Percentiles rank a stretch among this genome's conserved stretches.
phyloP scores from a whole-genome alignment of 2,888 invertebrate species.

The Macaria liturata region DNA sequence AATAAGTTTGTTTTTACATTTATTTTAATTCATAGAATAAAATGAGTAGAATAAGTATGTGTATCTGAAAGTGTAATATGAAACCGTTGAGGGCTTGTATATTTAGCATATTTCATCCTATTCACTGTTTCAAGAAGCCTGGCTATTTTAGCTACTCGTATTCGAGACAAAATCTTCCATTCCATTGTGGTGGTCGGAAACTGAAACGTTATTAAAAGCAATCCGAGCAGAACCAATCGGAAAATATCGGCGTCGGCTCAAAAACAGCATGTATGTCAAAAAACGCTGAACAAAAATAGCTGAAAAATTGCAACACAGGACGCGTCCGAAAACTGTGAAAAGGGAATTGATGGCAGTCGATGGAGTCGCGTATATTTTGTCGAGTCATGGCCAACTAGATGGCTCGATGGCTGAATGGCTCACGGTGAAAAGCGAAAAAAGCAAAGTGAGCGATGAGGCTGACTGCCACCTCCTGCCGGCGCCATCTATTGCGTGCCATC shows the following conservation, averaged over 20 bases:
- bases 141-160: neutral
- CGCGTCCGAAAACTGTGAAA: slow-evolving; percentile 33
- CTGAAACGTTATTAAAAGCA: slow-evolving; percentile 11
- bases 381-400: slow-evolving; percentile 15
- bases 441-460: slow-evolving; percentile 20
- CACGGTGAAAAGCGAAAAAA: slow-evolving; percentile 24
- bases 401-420: slow-evolving; percentile 15
- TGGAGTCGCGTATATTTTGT: slow-evolving; percentile 33
- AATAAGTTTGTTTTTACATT: too few species aligned
- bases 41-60: too few species aligned
- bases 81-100: too few species aligned
- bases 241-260: slow-evolving; percentile 23
- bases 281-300: slow-evolving; percentile 39
- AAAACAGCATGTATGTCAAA: slow-evolving; percentile 33
- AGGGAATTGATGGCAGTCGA: slow-evolving; percentile 44
- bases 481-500: too few species aligned
- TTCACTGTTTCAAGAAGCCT: too few species aligned
- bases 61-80: too few species aligned
- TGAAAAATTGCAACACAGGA: slow-evolving; percentile 47
- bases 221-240: slow-evolving; percentile 28
- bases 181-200: slow-evolving; percentile 3
- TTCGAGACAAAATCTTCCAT: slow-evolving; percentile 2
- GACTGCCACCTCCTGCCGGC: too few species aligned
- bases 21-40: too few species aligned
- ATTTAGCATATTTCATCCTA: too few species aligned